phyloP scores from a whole-genome alignment of 2,888 invertebrate genomes.

The Eristalinus aeneus region DNA sequence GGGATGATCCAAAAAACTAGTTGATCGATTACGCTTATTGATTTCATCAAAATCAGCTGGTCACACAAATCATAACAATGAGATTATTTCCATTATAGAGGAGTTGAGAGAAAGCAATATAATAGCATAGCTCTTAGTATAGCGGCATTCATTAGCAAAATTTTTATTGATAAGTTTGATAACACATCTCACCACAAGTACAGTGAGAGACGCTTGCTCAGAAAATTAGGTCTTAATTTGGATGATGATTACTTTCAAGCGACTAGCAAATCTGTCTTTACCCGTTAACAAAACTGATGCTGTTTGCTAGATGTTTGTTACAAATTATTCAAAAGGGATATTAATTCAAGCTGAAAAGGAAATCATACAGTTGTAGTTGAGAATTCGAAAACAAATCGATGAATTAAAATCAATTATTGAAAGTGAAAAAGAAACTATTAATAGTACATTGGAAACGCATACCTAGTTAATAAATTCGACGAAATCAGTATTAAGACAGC shows the following conservation, averaged over 20 bases:
- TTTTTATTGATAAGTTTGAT: too few species aligned
- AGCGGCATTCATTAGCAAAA: too few species aligned
- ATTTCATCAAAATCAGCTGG: conserved; percentile 55
- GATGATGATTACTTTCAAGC: conserved; percentile 11
- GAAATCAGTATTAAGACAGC: too few species aligned
- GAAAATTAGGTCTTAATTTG: neutral
- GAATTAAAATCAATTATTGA: too few species aligned
- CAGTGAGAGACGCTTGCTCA: neutral
- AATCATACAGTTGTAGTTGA: neutral
- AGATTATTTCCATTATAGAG: too few species aligned
- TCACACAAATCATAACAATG: conserved; percentile 53
- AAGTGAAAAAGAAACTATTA: too few species aligned
- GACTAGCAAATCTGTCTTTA: conserved; percentile 12
- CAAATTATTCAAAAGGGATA: neutral
- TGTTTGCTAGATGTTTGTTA: conserved; percentile 10
- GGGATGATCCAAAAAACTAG: too few species aligned
- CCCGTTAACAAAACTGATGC: conserved; percentile 25
- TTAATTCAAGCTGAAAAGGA: neutral
- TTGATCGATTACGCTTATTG: conserved; percentile 73
- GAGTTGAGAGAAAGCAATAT: too few species aligned
- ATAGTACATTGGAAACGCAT: neutral
- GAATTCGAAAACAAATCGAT: too few species aligned
- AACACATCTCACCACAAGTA: neutral
- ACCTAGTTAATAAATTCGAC: too few species aligned
- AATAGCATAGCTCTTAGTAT: too few species aligned